Conservation (phyloP, 2,888 invertebrate genomes). For the Dione juno region DNA sequence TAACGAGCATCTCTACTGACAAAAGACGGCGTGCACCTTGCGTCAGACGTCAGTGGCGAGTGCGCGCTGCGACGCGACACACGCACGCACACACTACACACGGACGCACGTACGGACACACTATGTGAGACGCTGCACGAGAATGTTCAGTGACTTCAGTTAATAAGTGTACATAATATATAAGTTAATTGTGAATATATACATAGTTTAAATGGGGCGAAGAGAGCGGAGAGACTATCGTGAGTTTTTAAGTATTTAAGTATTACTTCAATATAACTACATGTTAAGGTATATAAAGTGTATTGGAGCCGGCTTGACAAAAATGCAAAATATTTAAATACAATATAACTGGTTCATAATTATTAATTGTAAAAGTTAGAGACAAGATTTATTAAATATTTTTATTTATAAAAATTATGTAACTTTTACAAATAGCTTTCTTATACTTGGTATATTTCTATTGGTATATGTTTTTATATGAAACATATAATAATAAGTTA, state of each 20-base stretch:
- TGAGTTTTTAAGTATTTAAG: slow-evolving; percentile 30
- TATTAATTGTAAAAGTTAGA: not conserved
- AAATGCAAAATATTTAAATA: not conserved
- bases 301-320: not conserved
- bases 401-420: not conserved
- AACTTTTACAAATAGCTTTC: not conserved
- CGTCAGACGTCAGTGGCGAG: slow-evolving; percentile 29
- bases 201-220: slow-evolving; percentile 32
- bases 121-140: not conserved
- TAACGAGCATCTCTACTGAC: no score
- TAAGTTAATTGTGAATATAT: slow-evolving; percentile 3
- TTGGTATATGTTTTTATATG: not conserved
- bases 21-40: no score
- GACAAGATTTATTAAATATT: not conserved
- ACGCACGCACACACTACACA: slow-evolving; percentile 3
- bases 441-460: not conserved
- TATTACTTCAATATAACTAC: slow-evolving; percentile 1
- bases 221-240: slow-evolving; percentile 39
- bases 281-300: not conserved
- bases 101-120: not conserved
- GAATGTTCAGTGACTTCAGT: not conserved
- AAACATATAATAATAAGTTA: no score
- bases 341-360: not conserved
- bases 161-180: not conserved
- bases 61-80: slow-evolving; percentile 28